Evolutionary conservation across 2,888 invertebrate genomes (phyloP).

Genomic region (Shargacucullia verbasci): DNA sequence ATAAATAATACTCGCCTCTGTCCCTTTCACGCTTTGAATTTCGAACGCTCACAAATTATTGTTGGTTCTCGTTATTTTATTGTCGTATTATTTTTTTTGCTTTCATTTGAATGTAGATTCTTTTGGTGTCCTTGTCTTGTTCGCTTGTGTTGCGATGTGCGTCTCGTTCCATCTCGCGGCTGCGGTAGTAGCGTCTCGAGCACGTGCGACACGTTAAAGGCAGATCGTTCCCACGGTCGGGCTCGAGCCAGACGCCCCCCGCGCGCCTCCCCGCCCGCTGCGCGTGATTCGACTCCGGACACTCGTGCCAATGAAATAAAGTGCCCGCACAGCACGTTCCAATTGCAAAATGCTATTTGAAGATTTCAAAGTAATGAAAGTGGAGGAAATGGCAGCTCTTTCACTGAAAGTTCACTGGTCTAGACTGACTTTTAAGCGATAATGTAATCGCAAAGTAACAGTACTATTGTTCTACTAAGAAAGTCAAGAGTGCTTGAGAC

Average conservation of each 20-base stretch:
- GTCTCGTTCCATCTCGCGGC: slow-evolving; percentile 72
- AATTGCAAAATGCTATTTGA: slow-evolving; percentile 84
- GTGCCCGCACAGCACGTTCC: slow-evolving; percentile 85
- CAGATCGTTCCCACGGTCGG: slow-evolving; percentile 88
- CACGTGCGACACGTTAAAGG: slow-evolving; percentile 89
- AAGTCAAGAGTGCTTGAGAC: not conserved
- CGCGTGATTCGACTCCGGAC: slow-evolving; percentile 83
- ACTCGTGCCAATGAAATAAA: slow-evolving; percentile 82
- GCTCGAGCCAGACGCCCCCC: slow-evolving; percentile 73
- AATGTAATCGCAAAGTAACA: slow-evolving; percentile 5
- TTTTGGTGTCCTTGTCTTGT: slow-evolving; percentile 48
- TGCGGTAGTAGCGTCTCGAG: slow-evolving; percentile 81
- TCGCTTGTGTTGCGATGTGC: slow-evolving; percentile 44
- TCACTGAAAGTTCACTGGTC: slow-evolving; percentile 53
- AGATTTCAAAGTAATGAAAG: slow-evolving; percentile 76
- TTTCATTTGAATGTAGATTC: slow-evolving; percentile 58
- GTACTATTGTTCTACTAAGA: slow-evolving; percentile 4
- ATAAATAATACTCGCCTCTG: slow-evolving; percentile 74
- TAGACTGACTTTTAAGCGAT: slow-evolving; percentile 9
- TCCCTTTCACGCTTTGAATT: slow-evolving; percentile 81
- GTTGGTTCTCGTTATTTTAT: slow-evolving; percentile 84
- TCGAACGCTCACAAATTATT: slow-evolving; percentile 87
- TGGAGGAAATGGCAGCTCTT: slow-evolving; percentile 75
- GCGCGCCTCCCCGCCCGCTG: slow-evolving; percentile 64
- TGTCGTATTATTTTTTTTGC: slow-evolving; percentile 63